Percentiles rank a stretch among this genome's conserved stretches.
These are phyloP conservation scores for Drosophila persimilis DNA, from an alignment of 1,140 invertebrate species.

Conservation along the genomic window DNA sequence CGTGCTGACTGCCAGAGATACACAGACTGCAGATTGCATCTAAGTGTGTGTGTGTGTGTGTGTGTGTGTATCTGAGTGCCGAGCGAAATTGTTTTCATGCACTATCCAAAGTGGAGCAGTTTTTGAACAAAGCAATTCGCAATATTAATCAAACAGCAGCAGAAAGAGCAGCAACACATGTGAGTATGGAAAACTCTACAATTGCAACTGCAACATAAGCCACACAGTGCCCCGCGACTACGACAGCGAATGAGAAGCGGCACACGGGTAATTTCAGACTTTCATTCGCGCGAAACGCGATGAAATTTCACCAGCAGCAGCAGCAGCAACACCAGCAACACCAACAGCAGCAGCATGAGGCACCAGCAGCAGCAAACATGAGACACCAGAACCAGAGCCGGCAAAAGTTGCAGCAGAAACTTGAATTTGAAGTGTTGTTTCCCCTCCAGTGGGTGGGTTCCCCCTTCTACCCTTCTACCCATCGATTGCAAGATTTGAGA, in stretches of 20 bases:
- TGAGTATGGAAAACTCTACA: slow-evolving; percentile 50
- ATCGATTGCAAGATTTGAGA: slow-evolving; percentile 31
- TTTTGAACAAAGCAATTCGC: slow-evolving; percentile 82
- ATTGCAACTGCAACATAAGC: slow-evolving; percentile 25
- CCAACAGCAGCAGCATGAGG: background rate
- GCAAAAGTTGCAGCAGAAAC: slow-evolving; percentile 25
- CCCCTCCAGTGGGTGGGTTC: slow-evolving; percentile 18
- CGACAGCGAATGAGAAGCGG: slow-evolving; percentile 70
- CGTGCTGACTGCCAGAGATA: slow-evolving; percentile 39
- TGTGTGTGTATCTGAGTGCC: slow-evolving; percentile 22
- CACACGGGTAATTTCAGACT: slow-evolving; percentile 79
- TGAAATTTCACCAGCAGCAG: slow-evolving; percentile 75
- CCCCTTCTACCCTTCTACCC: slow-evolving; percentile 3
- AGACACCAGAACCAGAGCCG: slow-evolving; percentile 54
- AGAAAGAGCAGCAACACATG: slow-evolving; percentile 37
- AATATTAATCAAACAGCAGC: slow-evolving; percentile 74
- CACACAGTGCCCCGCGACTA: background rate
- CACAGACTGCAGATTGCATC: slow-evolving; percentile 29
- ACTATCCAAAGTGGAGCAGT: slow-evolving; percentile 75
- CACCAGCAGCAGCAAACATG: slow-evolving; percentile 24
- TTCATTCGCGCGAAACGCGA: slow-evolving; percentile 81
- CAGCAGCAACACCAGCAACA: slow-evolving; percentile 18
- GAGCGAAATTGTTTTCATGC: slow-evolving; percentile 78
- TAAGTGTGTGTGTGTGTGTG: slow-evolving; percentile 18
- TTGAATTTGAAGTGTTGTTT: slow-evolving; percentile 27